Evolutionary conservation across 2,797 vertebrate species (phyloP).

Genomic region (Danio jaintianensis): DNA sequence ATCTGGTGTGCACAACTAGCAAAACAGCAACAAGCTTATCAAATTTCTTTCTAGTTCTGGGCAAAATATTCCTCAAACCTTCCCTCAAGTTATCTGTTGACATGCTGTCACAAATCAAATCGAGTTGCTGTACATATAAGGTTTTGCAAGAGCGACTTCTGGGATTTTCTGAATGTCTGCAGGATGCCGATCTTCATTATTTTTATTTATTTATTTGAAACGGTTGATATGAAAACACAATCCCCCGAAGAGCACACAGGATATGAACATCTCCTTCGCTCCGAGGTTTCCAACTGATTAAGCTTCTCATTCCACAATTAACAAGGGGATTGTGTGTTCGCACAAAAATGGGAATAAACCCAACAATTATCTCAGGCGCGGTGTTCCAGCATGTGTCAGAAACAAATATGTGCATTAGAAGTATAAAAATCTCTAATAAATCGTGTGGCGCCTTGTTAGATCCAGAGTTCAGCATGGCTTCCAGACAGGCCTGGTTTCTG

Average conservation of each 20-base stretch:
- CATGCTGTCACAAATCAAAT: background rate
- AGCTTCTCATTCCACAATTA: constrained; percentile 51
- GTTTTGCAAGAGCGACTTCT: background rate
- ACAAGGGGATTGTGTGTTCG: constrained; percentile 48
- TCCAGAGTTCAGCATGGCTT: constrained; percentile 58
- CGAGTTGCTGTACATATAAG: background rate
- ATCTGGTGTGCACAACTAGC: background rate
- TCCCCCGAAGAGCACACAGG: background rate
- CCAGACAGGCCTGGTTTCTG: constrained; percentile 60
- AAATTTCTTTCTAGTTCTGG: background rate
- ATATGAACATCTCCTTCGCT: constrained; percentile 23
- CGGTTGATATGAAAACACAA: constrained; percentile 13
- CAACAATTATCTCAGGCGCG: constrained; percentile 38
- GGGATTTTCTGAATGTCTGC: background rate
- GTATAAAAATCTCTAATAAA: constrained; percentile 63
- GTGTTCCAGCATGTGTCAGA: constrained; percentile 55
- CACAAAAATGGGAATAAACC: constrained; percentile 57
- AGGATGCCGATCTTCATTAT: background rate
- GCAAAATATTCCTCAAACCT: background rate
- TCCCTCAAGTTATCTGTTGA: background rate
- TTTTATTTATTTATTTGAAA: constrained; percentile 7
- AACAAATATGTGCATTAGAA: constrained; percentile 64
- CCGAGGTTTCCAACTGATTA: constrained; percentile 49
- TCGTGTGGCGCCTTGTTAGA: constrained; percentile 66
- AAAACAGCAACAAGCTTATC: background rate